Evolutionary conservation across 2,113 vertebrate genomes (phyloP).

Genomic region (Stictonetta naevosa): DNA sequence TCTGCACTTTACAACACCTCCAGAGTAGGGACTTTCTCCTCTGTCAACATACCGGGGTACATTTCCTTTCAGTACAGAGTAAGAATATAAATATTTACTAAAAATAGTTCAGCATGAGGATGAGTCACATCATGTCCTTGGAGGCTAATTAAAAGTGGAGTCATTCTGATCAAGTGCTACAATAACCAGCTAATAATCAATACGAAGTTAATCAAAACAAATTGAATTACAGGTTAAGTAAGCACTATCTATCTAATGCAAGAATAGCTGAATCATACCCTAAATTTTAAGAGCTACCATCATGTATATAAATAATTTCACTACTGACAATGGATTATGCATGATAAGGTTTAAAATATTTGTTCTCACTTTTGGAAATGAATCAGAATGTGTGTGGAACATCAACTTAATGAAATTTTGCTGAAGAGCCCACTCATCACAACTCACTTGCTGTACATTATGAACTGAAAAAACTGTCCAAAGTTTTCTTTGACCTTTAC

Average conservation of each 20-base stretch:
- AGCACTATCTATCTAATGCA: not conserved
- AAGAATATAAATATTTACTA: slow-evolving; percentile 59
- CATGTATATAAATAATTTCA: not conserved
- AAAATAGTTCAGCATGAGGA: slow-evolving; percentile 49
- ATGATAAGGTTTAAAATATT: not conserved
- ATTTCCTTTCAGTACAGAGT: not conserved
- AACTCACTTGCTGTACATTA: not conserved
- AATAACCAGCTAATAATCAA: slow-evolving; percentile 17
- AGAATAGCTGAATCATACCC: not conserved
- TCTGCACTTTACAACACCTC: not conserved
- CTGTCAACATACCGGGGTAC: not conserved
- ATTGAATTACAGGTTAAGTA: slow-evolving; percentile 32
- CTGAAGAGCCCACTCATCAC: not conserved
- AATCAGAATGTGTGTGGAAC: not conserved
- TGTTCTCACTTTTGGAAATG: not conserved
- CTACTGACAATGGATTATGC: not conserved
- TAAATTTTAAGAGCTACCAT: not conserved
- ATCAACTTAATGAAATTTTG: not conserved
- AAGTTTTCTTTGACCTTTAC: not conserved
- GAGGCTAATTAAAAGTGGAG: not conserved
- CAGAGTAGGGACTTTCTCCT: not conserved
- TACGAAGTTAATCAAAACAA: slow-evolving; percentile 37
- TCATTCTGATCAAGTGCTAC: slow-evolving; percentile 34
- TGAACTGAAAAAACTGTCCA: not conserved
- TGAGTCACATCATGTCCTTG: slow-evolving; percentile 45